Conservation (phyloP, 2,113 vertebrate genomes). For the Nibea coibor region DNA sequence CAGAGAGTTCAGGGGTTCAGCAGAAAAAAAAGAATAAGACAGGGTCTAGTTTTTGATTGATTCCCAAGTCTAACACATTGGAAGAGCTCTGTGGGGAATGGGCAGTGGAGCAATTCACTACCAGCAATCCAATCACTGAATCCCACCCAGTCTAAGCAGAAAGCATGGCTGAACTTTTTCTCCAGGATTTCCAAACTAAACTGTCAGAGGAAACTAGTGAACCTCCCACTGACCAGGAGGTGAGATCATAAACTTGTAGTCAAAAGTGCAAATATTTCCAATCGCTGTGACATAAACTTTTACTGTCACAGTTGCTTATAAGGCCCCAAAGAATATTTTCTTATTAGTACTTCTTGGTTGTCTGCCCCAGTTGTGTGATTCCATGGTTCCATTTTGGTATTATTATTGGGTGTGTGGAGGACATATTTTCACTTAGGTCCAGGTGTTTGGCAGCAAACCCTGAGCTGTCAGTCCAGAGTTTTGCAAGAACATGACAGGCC, state of each 20-base stretch:
- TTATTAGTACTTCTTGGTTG: slow-evolving; percentile 41
- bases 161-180: slow-evolving; percentile 45
- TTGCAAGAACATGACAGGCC: slow-evolving; percentile 45
- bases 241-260: slow-evolving; percentile 51
- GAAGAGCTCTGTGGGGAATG: slow-evolving; percentile 27
- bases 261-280: slow-evolving; percentile 35
- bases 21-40: background rate
- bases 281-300: slow-evolving; percentile 34
- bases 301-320: slow-evolving; percentile 44
- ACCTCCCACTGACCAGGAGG: slow-evolving; percentile 36
- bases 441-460: slow-evolving; percentile 51
- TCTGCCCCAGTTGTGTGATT: slow-evolving; percentile 27
- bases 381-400: slow-evolving; percentile 50
- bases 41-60: slow-evolving; percentile 2
- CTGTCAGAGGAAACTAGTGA: slow-evolving; percentile 27
- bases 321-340: slow-evolving; percentile 33
- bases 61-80: slow-evolving; percentile 12
- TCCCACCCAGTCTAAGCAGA: slow-evolving; percentile 37
- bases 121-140: slow-evolving; percentile 15
- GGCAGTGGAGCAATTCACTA: slow-evolving; percentile 3
- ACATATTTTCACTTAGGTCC: slow-evolving; percentile 43
- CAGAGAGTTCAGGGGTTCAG: slow-evolving; percentile 14
- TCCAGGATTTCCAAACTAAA: slow-evolving; percentile 35
- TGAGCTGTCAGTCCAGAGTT: slow-evolving; percentile 37
- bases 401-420: slow-evolving; percentile 44